Evolutionary conservation across 2,888 invertebrate genomes (phyloP).

Genomic region (Callimorpha dominula): DNA sequence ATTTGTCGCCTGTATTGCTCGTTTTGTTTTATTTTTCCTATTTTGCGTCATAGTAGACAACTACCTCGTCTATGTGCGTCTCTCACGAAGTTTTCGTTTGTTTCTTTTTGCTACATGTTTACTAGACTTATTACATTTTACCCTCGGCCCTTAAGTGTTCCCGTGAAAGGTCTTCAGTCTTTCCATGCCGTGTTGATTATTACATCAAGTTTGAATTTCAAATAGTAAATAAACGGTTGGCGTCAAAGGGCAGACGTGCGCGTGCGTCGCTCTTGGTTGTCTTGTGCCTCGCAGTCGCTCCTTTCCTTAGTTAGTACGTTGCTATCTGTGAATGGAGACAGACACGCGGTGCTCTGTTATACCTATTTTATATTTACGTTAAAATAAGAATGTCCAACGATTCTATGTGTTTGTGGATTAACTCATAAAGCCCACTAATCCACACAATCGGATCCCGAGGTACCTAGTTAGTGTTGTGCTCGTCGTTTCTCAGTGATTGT

Average conservation of each 20-base stretch:
- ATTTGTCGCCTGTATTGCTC: constrained; percentile 25
- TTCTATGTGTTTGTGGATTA: constrained; percentile 59
- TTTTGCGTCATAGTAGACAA: neutral
- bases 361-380: constrained; percentile 52
- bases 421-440: constrained; percentile 28
- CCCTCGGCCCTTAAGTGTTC: constrained; percentile 47
- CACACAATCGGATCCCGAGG: constrained; percentile 46
- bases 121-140: constrained; percentile 21
- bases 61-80: neutral
- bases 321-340: constrained; percentile 78
- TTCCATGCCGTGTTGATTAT: constrained; percentile 77
- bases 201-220: constrained; percentile 80
- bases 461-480: constrained; percentile 56
- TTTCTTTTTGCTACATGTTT: neutral
- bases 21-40: neutral
- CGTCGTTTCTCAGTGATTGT: constrained; percentile 60
- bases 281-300: constrained; percentile 51
- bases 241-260: constrained; percentile 73
- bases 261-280: constrained; percentile 66
- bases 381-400: constrained; percentile 58
- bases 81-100: neutral
- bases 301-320: constrained; percentile 69
- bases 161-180: constrained; percentile 58
- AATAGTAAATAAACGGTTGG: constrained; percentile 84
- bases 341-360: constrained; percentile 70